phyloP scores from a whole-genome alignment of 2,888 invertebrate genomes.

The Polydesmus complanatus region DNA sequence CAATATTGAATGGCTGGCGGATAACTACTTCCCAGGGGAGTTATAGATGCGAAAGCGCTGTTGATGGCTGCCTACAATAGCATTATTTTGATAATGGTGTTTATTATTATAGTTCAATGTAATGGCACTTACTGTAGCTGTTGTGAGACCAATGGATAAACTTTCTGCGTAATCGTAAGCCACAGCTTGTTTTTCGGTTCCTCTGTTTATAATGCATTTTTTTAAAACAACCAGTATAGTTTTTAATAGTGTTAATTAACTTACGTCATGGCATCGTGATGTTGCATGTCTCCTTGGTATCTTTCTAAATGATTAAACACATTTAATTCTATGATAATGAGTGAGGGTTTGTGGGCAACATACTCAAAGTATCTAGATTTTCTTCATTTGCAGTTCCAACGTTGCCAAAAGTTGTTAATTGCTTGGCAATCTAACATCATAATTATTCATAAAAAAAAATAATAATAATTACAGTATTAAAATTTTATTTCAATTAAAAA shows the following conservation, averaged over 20 bases:
- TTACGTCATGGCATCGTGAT: constrained; percentile 75
- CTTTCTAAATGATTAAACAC: constrained; percentile 18
- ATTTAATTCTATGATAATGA: background rate
- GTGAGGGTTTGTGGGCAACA: background rate
- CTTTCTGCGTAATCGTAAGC: background rate
- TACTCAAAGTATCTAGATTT: constrained; percentile 8
- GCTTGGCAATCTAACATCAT: constrained; percentile 50
- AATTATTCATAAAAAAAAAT: background rate
- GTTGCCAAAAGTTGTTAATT: constrained; percentile 48
- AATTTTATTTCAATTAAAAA: background rate
- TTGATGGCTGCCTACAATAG: background rate
- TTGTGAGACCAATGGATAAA: background rate
- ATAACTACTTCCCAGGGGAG: constrained; percentile 8
- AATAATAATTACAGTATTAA: background rate
- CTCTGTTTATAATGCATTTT: too few relatives aligned
- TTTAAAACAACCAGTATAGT: too few relatives aligned
- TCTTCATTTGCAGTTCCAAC: constrained; percentile 35
- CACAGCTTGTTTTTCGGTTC: constrained; percentile 1
- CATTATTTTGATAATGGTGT: too few relatives aligned
- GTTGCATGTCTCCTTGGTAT: constrained; percentile 47
- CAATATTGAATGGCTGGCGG: too few relatives aligned
- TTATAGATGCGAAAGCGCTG: background rate
- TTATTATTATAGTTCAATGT: background rate
- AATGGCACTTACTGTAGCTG: background rate
- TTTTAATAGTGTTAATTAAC: constrained; percentile 12